Conservation (phyloP, 2,113 vertebrate genomes). For the Protobothrops mucrosquamatus region DNA sequence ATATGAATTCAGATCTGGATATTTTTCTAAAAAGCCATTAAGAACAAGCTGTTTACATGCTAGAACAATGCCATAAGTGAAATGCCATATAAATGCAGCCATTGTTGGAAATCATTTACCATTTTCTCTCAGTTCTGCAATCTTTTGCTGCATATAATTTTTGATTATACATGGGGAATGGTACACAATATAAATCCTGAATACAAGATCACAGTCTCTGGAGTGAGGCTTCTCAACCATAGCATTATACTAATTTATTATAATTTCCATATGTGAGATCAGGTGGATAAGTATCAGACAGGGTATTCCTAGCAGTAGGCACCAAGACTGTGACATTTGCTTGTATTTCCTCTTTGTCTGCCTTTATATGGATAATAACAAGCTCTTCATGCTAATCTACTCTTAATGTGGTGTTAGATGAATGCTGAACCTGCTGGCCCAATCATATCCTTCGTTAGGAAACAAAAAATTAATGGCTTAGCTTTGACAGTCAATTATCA, state of each 20-base stretch:
- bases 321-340: background rate
- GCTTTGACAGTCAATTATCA: background rate
- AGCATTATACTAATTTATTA: background rate
- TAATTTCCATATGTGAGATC: background rate
- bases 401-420: background rate
- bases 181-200: background rate
- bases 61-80: background rate
- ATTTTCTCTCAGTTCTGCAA: background rate
- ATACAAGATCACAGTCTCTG: background rate
- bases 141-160: background rate
- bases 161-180: background rate
- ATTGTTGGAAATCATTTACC: background rate
- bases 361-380: background rate
- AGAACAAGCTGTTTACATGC: background rate
- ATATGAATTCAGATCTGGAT: background rate
- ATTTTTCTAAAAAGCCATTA: background rate
- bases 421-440: background rate
- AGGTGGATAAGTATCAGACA: background rate
- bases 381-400: background rate
- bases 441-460: background rate
- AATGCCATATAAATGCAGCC: background rate
- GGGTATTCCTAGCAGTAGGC: background rate
- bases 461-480: background rate
- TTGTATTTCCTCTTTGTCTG: background rate
- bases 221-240: background rate